A percentile compares a stretch with the other conserved stretches of the same genome.
phyloP scores from a whole-genome alignment of 2,888 invertebrate species.

The Tipula helvola region DNA sequence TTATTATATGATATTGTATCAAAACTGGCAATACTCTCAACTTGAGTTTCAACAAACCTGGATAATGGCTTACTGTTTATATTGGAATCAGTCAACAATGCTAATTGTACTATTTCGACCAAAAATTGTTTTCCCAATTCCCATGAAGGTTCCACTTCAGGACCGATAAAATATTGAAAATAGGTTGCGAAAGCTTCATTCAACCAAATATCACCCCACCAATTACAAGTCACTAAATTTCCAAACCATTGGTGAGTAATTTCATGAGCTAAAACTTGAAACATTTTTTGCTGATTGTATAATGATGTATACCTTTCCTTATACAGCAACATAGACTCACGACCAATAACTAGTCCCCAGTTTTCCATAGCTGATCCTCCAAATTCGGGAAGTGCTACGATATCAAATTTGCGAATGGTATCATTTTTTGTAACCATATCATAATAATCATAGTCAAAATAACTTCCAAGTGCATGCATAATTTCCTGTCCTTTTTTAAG shows the following conservation, averaged over 20 bases:
- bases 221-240: conserved; percentile 53
- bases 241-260: conserved; percentile 71
- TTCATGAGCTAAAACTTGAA: conserved; percentile 43
- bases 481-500: conserved; percentile 55
- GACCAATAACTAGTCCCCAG: conserved; percentile 71
- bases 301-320: conserved; percentile 46
- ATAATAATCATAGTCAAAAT: conserved; percentile 57
- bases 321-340: conserved; percentile 45
- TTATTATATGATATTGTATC: conserved; percentile 56
- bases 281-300: conserved; percentile 37
- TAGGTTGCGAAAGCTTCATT: conserved; percentile 63
- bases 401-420: conserved; percentile 68
- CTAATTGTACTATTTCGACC: conserved; percentile 51
- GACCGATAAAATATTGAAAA: conserved; percentile 43
- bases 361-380: conserved; percentile 85
- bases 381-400: conserved; percentile 78
- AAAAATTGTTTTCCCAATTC: conserved; percentile 57
- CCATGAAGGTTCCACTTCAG: conserved; percentile 39
- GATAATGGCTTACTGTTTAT: conserved; percentile 45
- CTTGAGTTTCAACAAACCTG: conserved; percentile 42
- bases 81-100: conserved; percentile 45
- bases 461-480: conserved; percentile 43
- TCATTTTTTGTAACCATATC: conserved; percentile 24
- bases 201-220: conserved; percentile 62
- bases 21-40: conserved; percentile 48